These are phyloP conservation scores for Triplophysa yarkandensis DNA, from an alignment of 2,797 vertebrate species.

Conservation along the genomic window DNA sequence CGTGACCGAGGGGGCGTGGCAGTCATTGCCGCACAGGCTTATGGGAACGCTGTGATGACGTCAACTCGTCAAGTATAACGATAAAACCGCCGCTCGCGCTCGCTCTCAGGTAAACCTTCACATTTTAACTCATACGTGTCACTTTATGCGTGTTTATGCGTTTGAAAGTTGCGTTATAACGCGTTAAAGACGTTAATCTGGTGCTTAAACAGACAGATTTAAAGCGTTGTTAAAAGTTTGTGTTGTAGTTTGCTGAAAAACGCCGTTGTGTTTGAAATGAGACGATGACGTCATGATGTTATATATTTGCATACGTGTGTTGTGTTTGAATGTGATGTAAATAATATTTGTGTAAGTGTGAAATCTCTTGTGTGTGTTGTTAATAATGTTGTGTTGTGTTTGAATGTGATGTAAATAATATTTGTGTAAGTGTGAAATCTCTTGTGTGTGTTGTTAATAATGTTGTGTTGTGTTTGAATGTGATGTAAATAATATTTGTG, in stretches of 20 bases:
- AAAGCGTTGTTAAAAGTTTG: not conserved
- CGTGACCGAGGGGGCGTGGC: slow-evolving; percentile 42
- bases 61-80: slow-evolving; percentile 4
- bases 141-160: not conserved
- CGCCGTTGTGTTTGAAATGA: no score
- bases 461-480: no score
- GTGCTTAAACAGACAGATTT: no score
- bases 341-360: no score
- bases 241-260: not conserved
- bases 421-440: no score
- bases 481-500: no score
- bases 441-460: no score
- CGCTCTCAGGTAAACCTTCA: not conserved
- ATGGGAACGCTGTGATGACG: slow-evolving; percentile 54
- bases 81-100: not conserved
- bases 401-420: no score
- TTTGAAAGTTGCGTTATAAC: not conserved
- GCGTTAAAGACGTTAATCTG: not conserved
- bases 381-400: no score
- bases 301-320: no score
- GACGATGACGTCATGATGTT: not conserved
- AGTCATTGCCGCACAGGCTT: slow-evolving; percentile 44
- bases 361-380: no score
- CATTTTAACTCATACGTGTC: not conserved
- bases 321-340: no score